Evolutionary conservation across 2,888 invertebrate genomes (phyloP), one percentile per base, ranked within the genome.

Genomic region (Drosophila falleni): DNA sequence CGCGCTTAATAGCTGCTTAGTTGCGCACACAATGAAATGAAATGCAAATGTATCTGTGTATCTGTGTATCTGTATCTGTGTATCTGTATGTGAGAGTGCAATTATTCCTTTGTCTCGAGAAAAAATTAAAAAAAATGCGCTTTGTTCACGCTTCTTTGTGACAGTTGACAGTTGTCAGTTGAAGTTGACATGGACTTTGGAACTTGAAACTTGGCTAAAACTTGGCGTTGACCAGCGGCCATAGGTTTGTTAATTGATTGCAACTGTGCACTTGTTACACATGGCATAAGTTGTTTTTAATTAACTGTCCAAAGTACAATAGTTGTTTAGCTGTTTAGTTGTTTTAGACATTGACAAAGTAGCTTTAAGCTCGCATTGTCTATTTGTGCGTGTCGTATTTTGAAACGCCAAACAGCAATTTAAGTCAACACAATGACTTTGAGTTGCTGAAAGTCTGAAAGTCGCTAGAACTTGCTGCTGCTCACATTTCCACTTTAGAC

Each of bases 31-130:
- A 41, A n/a, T n/a, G n/a, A 5, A 58, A 47, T 29, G 26, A 51
- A 35, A 61, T 42, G 50, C 26, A 11, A 23, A 26, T 31, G 15
- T 16, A 31, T 11, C 13, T 60, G 50, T 69, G 47, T n/a, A n/a
- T n/a, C n/a, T n/a, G n/a, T n/a, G n/a, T n/a, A n/a, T n/a, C n/a
- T n/a, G n/a, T n/a, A n/a, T n/a, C n/a, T n/a, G n/a, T 31, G 15
- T 16, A 31, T 11, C 13, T 60, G 50, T 69, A 44, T 61, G 61
- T 59, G 53, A 39, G 68, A 39, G 58, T 54, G 86, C 74, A 88
- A 88, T 86, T 84, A 84, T 75, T 80, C 71, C 66, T 78, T 84
- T 84, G 84, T 88, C 80, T 86, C 46, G 61, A 46, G 67, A 67
- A 23, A 64, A 6, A 29, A 29, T 4, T 2, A 29, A 29, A 8